phyloP scores from a whole-genome alignment of 2,888 invertebrate species.

The Cabera pusaria region DNA sequence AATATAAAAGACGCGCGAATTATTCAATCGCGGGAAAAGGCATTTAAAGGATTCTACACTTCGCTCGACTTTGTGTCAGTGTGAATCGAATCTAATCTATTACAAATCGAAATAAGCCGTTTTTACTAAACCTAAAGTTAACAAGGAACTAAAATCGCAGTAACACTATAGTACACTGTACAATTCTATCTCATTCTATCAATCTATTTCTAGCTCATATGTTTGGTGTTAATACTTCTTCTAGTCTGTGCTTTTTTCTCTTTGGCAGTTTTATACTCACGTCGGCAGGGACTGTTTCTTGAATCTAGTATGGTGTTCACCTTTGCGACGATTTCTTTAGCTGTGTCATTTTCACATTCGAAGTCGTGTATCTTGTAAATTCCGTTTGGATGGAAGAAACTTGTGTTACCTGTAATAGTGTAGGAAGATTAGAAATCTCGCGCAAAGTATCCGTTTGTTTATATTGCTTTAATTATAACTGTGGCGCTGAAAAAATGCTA shows the following conservation, averaged over 20 bases:
- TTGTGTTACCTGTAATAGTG: constrained; percentile 56
- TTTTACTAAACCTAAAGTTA: too few species aligned
- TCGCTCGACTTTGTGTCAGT: too few species aligned
- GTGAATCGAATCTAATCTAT: too few species aligned
- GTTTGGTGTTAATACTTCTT: constrained; percentile 73
- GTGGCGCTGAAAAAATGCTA: too few species aligned
- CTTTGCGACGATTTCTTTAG: constrained; percentile 93
- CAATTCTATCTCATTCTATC: too few species aligned
- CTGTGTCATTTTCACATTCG: constrained; percentile 89
- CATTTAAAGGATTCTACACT: too few species aligned
- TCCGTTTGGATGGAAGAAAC: constrained; percentile 62
- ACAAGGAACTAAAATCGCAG: constrained; percentile 9
- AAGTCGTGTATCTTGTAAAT: constrained; percentile 95
- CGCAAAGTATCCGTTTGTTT: too few species aligned
- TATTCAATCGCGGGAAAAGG: too few species aligned
- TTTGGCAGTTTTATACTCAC: constrained; percentile 91
- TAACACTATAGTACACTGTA: constrained; percentile 41
- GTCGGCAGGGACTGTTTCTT: constrained; percentile 89
- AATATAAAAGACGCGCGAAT: too few species aligned
- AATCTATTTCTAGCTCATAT: constrained; percentile 10
- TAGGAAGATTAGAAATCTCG: too few species aligned
- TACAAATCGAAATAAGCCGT: too few species aligned
- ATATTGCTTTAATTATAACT: too few species aligned
- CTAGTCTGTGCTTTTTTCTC: constrained; percentile 87
- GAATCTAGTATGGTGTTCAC: constrained; percentile 93